A percentile compares a stretch with the other conserved stretches of the same genome.
phyloP scores from a whole-genome alignment of 1,140 invertebrate genomes.

The Drosophila serrata region DNA sequence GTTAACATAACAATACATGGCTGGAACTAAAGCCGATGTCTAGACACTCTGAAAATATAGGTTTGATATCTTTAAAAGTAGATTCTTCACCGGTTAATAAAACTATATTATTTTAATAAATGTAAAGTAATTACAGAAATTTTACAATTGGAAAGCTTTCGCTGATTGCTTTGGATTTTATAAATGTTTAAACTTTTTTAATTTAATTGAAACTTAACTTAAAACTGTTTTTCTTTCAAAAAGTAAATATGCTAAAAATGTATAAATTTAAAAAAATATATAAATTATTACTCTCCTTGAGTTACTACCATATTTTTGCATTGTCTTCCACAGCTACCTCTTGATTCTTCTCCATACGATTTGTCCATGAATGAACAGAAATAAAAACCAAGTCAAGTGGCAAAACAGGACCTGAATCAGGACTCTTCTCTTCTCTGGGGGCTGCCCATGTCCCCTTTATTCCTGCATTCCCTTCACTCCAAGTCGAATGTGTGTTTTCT shows the following conservation, averaged over 20 bases:
- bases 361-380: constrained; percentile 37
- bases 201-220: background rate
- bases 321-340: constrained; percentile 4
- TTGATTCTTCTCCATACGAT: background rate
- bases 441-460: constrained; percentile 15
- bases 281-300: background rate
- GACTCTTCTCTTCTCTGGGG: constrained; percentile 53
- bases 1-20: constrained; percentile 9
- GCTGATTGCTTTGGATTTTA: too few species aligned
- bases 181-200: too few species aligned
- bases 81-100: too few species aligned
- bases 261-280: background rate
- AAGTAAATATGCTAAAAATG: background rate
- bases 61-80: background rate
- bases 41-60: background rate
- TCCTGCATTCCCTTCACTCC: background rate
- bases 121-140: too few species aligned
- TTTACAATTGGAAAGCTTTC: too few species aligned
- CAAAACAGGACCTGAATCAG: constrained; percentile 46
- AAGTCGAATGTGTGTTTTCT: constrained; percentile 63
- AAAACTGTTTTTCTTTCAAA: background rate
- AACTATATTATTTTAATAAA: too few species aligned
- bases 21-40: background rate
- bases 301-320: background rate
- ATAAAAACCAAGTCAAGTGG: constrained; percentile 77